phyloP scores from a whole-genome alignment of 2,888 invertebrate genomes.

The Teinopalpus imperialis region DNA sequence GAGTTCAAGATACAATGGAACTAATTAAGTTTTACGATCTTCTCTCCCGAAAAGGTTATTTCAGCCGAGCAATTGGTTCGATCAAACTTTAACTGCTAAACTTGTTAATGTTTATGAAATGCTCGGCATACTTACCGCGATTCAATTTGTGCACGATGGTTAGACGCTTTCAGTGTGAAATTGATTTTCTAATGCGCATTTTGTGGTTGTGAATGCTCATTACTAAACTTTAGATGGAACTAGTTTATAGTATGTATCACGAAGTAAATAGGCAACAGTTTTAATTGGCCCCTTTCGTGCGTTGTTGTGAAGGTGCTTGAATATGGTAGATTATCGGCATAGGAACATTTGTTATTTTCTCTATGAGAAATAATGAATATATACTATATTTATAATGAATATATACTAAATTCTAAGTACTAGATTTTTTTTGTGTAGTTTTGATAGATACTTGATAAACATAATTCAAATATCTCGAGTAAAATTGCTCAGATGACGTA shows the following conservation, averaged over 20 bases:
- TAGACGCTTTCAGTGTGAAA: constrained; percentile 11
- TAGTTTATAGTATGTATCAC: neutral
- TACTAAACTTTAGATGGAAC: constrained; percentile 9
- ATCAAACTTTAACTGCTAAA: constrained; percentile 48
- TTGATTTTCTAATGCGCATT: constrained; percentile 21
- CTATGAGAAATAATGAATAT: too few species aligned
- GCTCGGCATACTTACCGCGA: constrained; percentile 38
- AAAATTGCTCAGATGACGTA: too few species aligned
- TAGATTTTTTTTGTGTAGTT: too few species aligned
- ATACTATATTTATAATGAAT: too few species aligned
- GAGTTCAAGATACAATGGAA: constrained; percentile 42
- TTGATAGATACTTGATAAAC: too few species aligned
- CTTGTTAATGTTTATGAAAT: constrained; percentile 42
- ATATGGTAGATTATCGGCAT: too few species aligned
- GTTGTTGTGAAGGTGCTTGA: too few species aligned
- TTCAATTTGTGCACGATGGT: constrained; percentile 20
- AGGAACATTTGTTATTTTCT: too few species aligned
- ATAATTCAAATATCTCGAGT: too few species aligned
- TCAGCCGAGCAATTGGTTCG: constrained; percentile 46
- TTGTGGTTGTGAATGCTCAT: constrained; percentile 13
- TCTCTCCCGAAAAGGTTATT: constrained; percentile 44
- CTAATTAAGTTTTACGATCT: constrained; percentile 58
- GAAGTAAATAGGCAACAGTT: too few species aligned
- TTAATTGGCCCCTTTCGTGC: too few species aligned
- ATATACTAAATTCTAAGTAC: too few species aligned